Conservation (phyloP, 2,888 invertebrate genomes). For the Aelia acuminata region DNA sequence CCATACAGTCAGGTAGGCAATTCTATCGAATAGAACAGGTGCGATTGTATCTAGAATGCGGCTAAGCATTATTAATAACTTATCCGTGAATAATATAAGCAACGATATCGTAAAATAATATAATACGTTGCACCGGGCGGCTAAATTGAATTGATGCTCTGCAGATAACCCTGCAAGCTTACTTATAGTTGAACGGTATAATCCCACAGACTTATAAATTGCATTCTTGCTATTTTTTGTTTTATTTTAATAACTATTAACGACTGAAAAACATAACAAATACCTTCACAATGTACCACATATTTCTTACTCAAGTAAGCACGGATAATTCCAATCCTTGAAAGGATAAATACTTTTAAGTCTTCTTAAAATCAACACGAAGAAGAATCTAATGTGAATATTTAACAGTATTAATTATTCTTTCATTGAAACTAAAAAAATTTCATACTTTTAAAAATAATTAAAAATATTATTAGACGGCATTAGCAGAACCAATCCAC, state of each 20-base stretch:
- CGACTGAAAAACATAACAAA: not conserved
- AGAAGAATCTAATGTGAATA: no score
- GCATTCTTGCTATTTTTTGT: not conserved
- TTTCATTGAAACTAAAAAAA: no score
- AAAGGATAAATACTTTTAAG: not conserved
- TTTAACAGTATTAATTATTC: no score
- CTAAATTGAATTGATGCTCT: constrained; percentile 25
- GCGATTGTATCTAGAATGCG: constrained; percentile 1
- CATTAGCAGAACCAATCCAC: no score
- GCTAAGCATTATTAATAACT: not conserved
- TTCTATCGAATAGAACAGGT: not conserved
- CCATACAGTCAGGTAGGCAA: not conserved
- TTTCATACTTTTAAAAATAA: no score
- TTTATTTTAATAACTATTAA: not conserved
- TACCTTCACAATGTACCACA: not conserved
- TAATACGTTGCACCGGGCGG: not conserved
- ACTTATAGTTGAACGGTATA: not conserved
- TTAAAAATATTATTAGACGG: no score
- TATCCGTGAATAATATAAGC: constrained; percentile 19
- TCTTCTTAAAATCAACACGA: not conserved
- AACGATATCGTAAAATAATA: constrained; percentile 15
- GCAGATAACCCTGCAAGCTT: not conserved
- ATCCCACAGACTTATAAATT: not conserved
- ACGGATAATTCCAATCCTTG: no score
- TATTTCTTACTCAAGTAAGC: constrained; percentile 1